A percentile compares a stretch with the other conserved stretches of the same genome.
These are phyloP conservation scores for Chionoecetes opilio DNA, from an alignment of 1,140 invertebrate species.

Conservation along the genomic window DNA sequence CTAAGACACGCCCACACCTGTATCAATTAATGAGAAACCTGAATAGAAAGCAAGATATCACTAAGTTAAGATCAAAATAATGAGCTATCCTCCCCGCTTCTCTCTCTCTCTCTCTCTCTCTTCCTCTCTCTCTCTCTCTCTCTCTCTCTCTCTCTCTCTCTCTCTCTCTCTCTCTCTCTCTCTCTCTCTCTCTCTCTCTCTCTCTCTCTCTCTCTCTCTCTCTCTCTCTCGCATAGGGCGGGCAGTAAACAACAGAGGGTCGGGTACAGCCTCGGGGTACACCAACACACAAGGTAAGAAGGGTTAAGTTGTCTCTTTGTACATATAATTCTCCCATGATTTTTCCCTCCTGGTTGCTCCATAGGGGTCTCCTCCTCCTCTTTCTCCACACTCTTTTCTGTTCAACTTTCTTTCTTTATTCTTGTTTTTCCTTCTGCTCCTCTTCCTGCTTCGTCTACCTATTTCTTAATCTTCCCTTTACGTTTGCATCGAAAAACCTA, in stretches of 20 bases:
- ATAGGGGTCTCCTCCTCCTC: constrained; percentile 7
- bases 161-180: neutral
- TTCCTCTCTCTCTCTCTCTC: constrained; percentile 49
- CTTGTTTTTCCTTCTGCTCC: neutral
- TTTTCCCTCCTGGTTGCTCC: neutral
- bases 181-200: constrained; percentile 59
- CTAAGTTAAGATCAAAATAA: neutral
- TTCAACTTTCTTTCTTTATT: neutral
- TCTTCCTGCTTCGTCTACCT: neutral
- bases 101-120: constrained; percentile 53
- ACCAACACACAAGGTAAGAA: constrained; percentile 2
- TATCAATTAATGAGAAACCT: neutral
- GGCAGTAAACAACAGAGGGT: constrained; percentile 1
- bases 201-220: constrained; percentile 58
- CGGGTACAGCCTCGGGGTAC: neutral
- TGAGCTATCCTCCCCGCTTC: neutral
- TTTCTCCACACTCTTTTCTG: neutral
- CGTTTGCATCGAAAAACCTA: neutral
- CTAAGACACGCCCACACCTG: neutral
- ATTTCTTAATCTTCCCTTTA: neutral
- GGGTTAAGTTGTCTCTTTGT: constrained; percentile 17
- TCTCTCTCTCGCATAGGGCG: neutral
- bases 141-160: constrained; percentile 31
- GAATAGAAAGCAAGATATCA: constrained; percentile 13
- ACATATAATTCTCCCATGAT: neutral